A percentile compares a stretch with the other conserved stretches of the same genome.
Conservation (phyloP, 1,140 invertebrate genomes). For the Drosophila burlai region DNA sequence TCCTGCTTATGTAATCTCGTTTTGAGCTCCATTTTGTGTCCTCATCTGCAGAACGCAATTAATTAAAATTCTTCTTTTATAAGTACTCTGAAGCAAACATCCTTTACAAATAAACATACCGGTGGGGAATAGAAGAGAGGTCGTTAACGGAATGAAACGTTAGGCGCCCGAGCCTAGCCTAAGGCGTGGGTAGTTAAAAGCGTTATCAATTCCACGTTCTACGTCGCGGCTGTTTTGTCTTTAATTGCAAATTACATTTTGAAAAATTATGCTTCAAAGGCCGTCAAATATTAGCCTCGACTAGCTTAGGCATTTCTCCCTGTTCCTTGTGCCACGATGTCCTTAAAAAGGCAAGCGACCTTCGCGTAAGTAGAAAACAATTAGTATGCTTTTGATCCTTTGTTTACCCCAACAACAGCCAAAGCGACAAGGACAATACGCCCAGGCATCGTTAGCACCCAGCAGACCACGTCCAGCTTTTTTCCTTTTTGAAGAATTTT, state of each 20-base stretch:
- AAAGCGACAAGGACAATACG: slow-evolving; percentile 45
- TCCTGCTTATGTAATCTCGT: neutral
- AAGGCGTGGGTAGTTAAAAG: slow-evolving; percentile 48
- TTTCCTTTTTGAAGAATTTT: slow-evolving; percentile 72
- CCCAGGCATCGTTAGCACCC: slow-evolving; percentile 74
- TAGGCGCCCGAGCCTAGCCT: slow-evolving; percentile 56
- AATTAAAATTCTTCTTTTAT: slow-evolving; percentile 80
- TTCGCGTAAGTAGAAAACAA: slow-evolving; percentile 80
- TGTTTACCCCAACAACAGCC: slow-evolving; percentile 80
- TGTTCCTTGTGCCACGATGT: slow-evolving; percentile 1
- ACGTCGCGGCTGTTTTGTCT: slow-evolving; percentile 52
- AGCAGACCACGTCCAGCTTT: slow-evolving; percentile 64
- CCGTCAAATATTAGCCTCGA: slow-evolving; percentile 68
- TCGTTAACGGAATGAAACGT: slow-evolving; percentile 46
- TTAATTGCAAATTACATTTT: slow-evolving; percentile 85
- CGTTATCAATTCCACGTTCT: slow-evolving; percentile 40
- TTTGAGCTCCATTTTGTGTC: slow-evolving; percentile 16
- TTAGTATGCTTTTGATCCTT: slow-evolving; percentile 84
- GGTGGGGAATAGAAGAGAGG: slow-evolving; percentile 18
- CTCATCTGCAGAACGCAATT: slow-evolving; percentile 63
- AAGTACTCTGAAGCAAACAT: slow-evolving; percentile 79
- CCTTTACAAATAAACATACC: slow-evolving; percentile 67
- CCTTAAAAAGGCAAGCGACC: slow-evolving; percentile 41
- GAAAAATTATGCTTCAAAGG: slow-evolving; percentile 79
- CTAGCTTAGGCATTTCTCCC: slow-evolving; percentile 25